These are phyloP conservation scores for Phylloscopus collybita DNA, from an alignment of 2,797 vertebrate genomes.

Conservation along the genomic window DNA sequence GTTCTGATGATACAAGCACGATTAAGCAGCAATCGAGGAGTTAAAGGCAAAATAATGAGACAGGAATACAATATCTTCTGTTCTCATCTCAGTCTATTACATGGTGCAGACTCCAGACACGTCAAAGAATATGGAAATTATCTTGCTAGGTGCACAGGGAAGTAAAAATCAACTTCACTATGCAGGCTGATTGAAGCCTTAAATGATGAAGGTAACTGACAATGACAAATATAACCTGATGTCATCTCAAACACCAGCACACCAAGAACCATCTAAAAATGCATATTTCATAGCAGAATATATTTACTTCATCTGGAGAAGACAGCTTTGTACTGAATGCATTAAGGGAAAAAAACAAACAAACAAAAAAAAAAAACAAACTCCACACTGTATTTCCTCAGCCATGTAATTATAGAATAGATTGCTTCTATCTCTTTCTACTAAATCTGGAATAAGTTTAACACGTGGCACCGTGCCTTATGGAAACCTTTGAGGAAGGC, in stretches of 20 bases:
- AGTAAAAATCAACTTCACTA: slow-evolving; percentile 56
- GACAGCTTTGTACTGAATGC: not conserved
- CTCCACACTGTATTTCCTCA: not conserved
- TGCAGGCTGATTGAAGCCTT: slow-evolving; percentile 51
- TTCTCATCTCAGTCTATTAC: slow-evolving; percentile 14
- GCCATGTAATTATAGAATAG: not conserved
- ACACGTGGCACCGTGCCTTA: not conserved
- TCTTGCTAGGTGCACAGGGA: not conserved
- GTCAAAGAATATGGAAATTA: slow-evolving; percentile 66
- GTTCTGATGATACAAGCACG: not conserved
- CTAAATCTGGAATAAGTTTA: not conserved
- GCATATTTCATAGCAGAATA: not conserved
- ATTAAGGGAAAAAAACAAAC: not conserved
- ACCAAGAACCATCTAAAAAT: slow-evolving; percentile 58
- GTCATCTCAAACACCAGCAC: not conserved
- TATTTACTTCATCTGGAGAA: slow-evolving; percentile 15
- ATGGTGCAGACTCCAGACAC: slow-evolving; percentile 1
- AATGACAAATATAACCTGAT: slow-evolving; percentile 50
- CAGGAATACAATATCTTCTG: not conserved
- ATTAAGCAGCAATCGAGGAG: slow-evolving; percentile 19
- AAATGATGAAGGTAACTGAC: slow-evolving; percentile 54
- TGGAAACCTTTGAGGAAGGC: not conserved
- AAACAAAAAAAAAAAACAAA: not conserved
- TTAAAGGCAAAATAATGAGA: slow-evolving; percentile 44
- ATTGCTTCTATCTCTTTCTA: not conserved